Base-by-base conservation (phyloP, 2,888 invertebrate species). In the Melangyna quadrimaculata region DNA sequence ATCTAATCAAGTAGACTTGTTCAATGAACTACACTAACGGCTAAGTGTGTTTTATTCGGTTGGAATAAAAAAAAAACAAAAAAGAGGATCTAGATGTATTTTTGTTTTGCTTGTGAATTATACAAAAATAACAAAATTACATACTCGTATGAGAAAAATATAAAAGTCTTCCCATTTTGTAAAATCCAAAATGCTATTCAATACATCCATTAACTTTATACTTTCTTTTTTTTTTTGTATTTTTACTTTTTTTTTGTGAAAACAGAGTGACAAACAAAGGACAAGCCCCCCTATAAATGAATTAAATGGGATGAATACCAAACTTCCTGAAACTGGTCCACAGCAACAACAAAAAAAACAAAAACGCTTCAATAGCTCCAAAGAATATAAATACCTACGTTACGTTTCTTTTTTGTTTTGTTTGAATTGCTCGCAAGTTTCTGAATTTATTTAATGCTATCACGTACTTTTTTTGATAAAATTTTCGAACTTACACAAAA, bases 361-460 rank as follows among this genome's bases (percentile, higher is more conserved):
- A 48, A 17, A 35, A 51, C n/a, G 51, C 51, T 67, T 51, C 51
- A 67, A 4, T 48, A 24, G 67, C 6, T 51, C 22, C 51, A 48
- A 67, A 35, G 45, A 65, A 45, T 32, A 65, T 45, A 67, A 35
- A 59, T 57, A 57, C 32, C 22, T 35, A 45, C 17, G 12, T 22
- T 55, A 43, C n/a, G 9, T 35, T 48, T 10, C 19, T n/a, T 29
- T 57, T 55, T 45, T 67, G 35, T 69, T 69, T 57, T 59, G 17
- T 48, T 55, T 48, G 27, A 77, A 77, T 69, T 78, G 70, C 61
- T 70, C 70, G 70, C 78, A 78, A 71, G 14, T 71, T 78, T 63
- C 37, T 63, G 71, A 63, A 71, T 78, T 71, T 45, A 78, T 71
- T 78, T 71, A 71, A 55, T 55, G 12, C 35, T 27, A 78, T 71